These are phyloP conservation scores for Hyposmocoma kahamanoa DNA, from an alignment of 1,140 invertebrate species.

Conservation along the genomic window DNA sequence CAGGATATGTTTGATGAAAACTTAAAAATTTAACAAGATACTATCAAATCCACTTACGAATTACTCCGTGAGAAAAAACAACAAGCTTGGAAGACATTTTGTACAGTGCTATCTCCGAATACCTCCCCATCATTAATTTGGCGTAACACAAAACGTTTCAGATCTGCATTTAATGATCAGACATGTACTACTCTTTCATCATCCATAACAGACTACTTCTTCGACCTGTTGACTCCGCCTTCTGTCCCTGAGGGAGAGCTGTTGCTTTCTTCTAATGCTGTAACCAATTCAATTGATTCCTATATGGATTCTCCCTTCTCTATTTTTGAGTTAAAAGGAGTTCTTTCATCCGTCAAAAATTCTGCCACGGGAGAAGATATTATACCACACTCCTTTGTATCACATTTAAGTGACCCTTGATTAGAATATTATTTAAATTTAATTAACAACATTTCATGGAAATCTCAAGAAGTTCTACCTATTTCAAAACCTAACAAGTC, in stretches of 20 bases:
- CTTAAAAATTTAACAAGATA: neutral
- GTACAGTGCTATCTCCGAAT: neutral
- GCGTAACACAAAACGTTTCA: constrained; percentile 4
- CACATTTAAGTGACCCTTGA: too few species aligned
- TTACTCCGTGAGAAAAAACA: constrained; percentile 3
- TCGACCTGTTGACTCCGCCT: constrained; percentile 4
- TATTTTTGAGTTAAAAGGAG: too few species aligned
- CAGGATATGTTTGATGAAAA: neutral
- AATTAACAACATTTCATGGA: too few species aligned
- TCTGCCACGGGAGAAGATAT: too few species aligned
- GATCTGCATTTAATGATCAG: neutral
- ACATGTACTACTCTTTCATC: neutral
- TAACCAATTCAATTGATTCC: too few species aligned
- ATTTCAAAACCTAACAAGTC: too few species aligned
- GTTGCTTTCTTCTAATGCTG: too few species aligned
- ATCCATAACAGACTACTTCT: neutral
- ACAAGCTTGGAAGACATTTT: constrained; percentile 5
- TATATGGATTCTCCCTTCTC: too few species aligned
- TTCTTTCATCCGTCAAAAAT: too few species aligned
- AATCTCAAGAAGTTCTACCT: too few species aligned
- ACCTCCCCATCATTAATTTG: neutral
- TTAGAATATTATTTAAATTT: too few species aligned
- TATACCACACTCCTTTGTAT: too few species aligned
- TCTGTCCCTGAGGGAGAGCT: constrained; percentile 2
- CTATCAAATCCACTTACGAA: neutral